phyloP scores from a whole-genome alignment of 2,888 invertebrate genomes.

The Lysandra bellargus region DNA sequence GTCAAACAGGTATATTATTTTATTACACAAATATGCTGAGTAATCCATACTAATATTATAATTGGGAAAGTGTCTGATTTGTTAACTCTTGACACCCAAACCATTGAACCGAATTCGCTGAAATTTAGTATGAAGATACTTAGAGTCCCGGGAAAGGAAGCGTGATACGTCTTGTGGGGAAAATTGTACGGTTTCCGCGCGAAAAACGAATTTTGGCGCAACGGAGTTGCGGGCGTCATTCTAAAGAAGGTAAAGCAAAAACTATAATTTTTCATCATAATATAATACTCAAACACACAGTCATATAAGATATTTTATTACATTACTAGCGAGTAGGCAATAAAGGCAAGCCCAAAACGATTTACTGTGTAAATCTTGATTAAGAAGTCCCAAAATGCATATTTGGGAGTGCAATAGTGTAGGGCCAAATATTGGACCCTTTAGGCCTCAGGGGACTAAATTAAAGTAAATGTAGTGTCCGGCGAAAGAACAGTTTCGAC shows the following conservation, averaged over 20 bases:
- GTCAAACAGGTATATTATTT: neutral
- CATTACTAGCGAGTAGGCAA: neutral
- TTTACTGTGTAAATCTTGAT: neutral
- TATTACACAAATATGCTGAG: neutral
- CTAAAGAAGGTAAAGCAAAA: neutral
- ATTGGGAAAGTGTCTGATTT: too few species aligned
- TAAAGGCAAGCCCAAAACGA: neutral
- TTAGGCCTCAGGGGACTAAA: neutral
- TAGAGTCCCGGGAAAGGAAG: too few species aligned
- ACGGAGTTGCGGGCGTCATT: too few species aligned
- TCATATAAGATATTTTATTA: neutral
- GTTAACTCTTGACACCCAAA: too few species aligned
- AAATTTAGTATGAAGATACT: too few species aligned
- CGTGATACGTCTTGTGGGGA: too few species aligned
- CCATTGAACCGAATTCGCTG: too few species aligned
- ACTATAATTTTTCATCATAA: neutral
- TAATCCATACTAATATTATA: too few species aligned
- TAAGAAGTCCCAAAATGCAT: conserved; percentile 17
- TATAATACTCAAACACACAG: neutral
- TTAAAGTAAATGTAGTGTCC: neutral
- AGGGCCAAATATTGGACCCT: neutral
- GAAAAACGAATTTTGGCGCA: too few species aligned
- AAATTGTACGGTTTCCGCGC: too few species aligned
- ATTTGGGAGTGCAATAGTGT: conserved; percentile 22
- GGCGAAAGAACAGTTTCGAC: neutral